Conservation (phyloP, 2,797 vertebrate species). For the Etheostoma perlongum region DNA sequence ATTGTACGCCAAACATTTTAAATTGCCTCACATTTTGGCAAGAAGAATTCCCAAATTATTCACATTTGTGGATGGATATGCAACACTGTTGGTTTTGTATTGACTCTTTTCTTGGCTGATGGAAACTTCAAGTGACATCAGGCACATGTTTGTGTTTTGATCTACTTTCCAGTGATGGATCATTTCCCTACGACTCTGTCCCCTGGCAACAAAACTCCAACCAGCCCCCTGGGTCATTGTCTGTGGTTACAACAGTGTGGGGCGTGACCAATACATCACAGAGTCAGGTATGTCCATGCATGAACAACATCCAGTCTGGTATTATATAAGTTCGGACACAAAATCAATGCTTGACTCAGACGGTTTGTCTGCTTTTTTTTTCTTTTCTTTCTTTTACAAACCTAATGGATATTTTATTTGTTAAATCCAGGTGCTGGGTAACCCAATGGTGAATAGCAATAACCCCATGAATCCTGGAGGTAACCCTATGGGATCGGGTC, state of each 20-base stretch:
- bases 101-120: slow-evolving; percentile 20
- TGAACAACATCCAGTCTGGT: slow-evolving; percentile 3
- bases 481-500: slow-evolving; percentile 95
- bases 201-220: slow-evolving; percentile 99
- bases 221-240: slow-evolving; percentile 97
- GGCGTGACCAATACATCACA: slow-evolving; percentile 99
- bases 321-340: slow-evolving; percentile 5
- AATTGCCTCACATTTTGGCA: slow-evolving; percentile 53
- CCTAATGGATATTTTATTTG: slow-evolving; percentile 16
- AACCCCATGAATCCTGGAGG: slow-evolving; percentile 98
- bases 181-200: slow-evolving; percentile 98
- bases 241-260: slow-evolving; percentile 99
- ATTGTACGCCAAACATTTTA: slow-evolving; percentile 45
- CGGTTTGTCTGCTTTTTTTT: neutral
- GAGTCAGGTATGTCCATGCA: slow-evolving; percentile 91
- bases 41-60: slow-evolving; percentile 52
- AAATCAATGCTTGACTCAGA: neutral
- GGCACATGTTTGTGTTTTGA: slow-evolving; percentile 67
- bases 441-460: slow-evolving; percentile 98
- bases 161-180: slow-evolving; percentile 93
- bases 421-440: slow-evolving; percentile 91
- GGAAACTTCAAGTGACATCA: slow-evolving; percentile 54
- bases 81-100: slow-evolving; percentile 21
- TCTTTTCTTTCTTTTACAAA: neutral
- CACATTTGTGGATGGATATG: slow-evolving; percentile 43